Evolutionary conservation across 2,797 vertebrate genomes (phyloP).

Genomic region (Heliangelus exortis): DNA sequence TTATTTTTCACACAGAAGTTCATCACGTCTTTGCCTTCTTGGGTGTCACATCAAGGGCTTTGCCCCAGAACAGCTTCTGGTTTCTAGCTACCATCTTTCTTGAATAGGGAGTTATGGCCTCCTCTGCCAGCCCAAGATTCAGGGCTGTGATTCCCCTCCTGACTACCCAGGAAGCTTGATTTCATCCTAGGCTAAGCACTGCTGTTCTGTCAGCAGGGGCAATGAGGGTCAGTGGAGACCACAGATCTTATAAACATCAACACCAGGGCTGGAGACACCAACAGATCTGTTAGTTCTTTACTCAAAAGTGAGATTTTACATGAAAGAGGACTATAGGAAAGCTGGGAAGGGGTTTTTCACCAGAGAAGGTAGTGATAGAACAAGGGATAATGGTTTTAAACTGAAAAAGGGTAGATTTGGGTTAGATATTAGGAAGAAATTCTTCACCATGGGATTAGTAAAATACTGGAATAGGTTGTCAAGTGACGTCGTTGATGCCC

Average conservation of each 20-base stretch:
- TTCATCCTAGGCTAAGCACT: not conserved
- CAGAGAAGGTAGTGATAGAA: no score
- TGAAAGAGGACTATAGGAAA: no score
- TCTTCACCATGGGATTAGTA: no score
- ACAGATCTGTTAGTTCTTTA: not conserved
- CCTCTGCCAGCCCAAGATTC: not conserved
- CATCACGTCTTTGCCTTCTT: not conserved
- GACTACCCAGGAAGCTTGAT: not conserved
- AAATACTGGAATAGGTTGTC: no score
- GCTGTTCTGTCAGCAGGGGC: conserved; percentile 8
- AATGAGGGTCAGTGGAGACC: not conserved
- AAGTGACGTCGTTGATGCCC: no score
- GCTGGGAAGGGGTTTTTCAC: no score
- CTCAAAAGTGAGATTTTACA: not conserved
- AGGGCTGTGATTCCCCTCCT: not conserved
- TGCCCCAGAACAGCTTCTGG: not conserved
- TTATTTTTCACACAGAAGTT: not conserved
- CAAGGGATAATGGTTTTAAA: no score
- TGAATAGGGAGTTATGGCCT: not conserved
- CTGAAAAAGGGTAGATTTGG: no score
- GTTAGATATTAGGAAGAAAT: no score
- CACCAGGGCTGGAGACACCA: not conserved
- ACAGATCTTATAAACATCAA: not conserved
- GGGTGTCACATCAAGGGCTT: not conserved
- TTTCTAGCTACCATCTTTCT: not conserved